Evolutionary conservation across 2,888 invertebrate genomes (phyloP).

Genomic region (Salticus scenicus): DNA sequence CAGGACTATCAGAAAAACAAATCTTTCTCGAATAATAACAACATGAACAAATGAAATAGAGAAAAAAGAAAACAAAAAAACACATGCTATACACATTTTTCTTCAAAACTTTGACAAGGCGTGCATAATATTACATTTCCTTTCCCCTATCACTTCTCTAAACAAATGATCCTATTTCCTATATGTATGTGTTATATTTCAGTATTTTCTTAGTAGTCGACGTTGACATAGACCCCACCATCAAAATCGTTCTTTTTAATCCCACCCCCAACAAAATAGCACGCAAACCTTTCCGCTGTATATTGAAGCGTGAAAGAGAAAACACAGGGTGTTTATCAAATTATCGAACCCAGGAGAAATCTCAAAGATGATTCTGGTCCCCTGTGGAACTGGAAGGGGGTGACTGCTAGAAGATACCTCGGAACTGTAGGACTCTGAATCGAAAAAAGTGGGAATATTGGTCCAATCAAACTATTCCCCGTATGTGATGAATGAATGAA

Average conservation of each 20-base stretch:
- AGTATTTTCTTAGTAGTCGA: not conserved
- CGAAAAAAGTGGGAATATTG: conserved; percentile 46
- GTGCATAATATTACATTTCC: no score
- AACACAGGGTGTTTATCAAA: conserved; percentile 62
- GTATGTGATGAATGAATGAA: conserved; percentile 54
- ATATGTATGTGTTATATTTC: no score
- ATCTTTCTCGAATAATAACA: no score
- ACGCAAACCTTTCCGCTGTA: conserved; percentile 1
- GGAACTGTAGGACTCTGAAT: not conserved
- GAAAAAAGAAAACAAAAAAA: no score
- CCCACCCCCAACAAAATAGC: conserved; percentile 8
- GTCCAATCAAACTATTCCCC: conserved; percentile 47
- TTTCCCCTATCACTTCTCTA: no score
- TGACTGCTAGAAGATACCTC: not conserved
- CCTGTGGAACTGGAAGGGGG: not conserved
- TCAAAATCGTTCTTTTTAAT: not conserved
- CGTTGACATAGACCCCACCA: conserved; percentile 10
- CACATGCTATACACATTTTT: no score
- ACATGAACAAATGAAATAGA: no score
- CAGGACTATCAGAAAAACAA: no score
- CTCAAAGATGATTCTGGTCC: conserved; percentile 59
- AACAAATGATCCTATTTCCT: no score
- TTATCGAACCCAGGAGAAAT: conserved; percentile 66
- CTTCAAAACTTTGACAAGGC: no score
- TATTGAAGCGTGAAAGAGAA: conserved; percentile 42